Base-by-base conservation (phyloP, 2,797 vertebrate genomes). In the Amphiprion clarkii region DNA sequence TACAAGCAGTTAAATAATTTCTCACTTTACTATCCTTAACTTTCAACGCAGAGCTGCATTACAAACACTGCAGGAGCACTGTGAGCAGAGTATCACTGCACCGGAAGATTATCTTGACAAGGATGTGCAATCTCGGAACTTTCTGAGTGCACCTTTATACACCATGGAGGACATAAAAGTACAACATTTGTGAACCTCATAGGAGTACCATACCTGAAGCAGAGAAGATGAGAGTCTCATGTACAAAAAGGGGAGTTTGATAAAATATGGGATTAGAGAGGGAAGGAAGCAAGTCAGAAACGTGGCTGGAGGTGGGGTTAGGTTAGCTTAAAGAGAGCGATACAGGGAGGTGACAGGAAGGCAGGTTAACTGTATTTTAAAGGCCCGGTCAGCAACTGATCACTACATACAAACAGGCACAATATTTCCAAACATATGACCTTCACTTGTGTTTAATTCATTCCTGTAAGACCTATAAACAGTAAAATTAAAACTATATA, bases 301-400 rank as follows among this genome's bases (percentile, higher is more conserved):
- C 62, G 62, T 25, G 33, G 13, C 17, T 25, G 5, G 23, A 11
- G 3, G 23, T 23, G 12, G 51, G 51, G 51, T 27, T 25, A 13
- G 51, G 51, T 53, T 27, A 53, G 23, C 7, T 11, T 56, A 33
- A 53, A 66, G 33, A 49, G 10, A 25, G 21, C 9, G 17, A 52
- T 23, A 62, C 14, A 46, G 12, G 8, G 48, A 36, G 21, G 29
- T 42, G 64, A 66, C 13, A 19, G 19, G 62, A 70, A 33, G 67
- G 58, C 9, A 25, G 27, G 42, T 73, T 72, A 29, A 55, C 29
- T 19, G 42, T 21, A 52, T 63, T 40, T 40, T 56, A 19, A 67
- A 33, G 19, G 25, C 25, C 16, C 4, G 58, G 14, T 25, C 51
- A 27, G 19, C 21, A 13, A 25, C 21, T 11, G 23, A 12, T 23